A percentile compares a stretch with the other conserved stretches of the same genome.
Conservation (phyloP, 2,113 vertebrate genomes). For the Atrichornis clamosus region DNA sequence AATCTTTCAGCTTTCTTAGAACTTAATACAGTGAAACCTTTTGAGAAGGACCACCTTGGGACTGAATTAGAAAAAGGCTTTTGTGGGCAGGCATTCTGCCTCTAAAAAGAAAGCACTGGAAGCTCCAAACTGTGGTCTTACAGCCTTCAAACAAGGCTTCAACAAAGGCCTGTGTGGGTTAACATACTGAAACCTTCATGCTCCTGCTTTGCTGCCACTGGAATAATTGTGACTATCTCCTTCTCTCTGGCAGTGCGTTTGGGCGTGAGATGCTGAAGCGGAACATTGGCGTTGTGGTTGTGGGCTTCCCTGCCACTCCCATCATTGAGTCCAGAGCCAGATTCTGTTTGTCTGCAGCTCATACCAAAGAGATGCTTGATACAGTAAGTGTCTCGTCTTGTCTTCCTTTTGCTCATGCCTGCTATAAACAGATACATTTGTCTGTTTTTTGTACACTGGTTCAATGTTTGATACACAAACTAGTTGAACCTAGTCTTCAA, state of each 20-base stretch:
- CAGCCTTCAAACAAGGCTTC: not conserved
- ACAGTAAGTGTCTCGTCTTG: slow-evolving; percentile 76
- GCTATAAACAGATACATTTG: not conserved
- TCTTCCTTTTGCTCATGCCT: not conserved
- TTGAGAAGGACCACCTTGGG: not conserved
- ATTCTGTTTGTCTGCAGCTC: slow-evolving; percentile 92
- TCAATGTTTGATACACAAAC: not conserved
- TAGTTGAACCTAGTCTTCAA: not conserved
- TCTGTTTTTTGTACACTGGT: not conserved
- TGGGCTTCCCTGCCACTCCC: slow-evolving; percentile 95
- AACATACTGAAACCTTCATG: not conserved
- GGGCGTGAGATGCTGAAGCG: slow-evolving; percentile 95
- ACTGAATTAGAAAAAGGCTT: not conserved
- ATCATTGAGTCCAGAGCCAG: slow-evolving; percentile 97
- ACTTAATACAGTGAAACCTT: slow-evolving; percentile 26
- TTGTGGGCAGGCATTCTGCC: not conserved
- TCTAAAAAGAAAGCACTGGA: not conserved
- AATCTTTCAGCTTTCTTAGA: slow-evolving; percentile 39
- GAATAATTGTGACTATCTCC: not conserved
- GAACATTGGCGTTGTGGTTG: slow-evolving; percentile 92
- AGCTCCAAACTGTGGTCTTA: not conserved
- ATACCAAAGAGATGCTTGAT: slow-evolving; percentile 93
- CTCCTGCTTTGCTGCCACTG: not conserved
- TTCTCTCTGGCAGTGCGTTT: slow-evolving; percentile 80
- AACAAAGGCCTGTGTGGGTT: not conserved